These are phyloP conservation scores for Spea multiplicata DNA, from an alignment of 2,113 vertebrate species.

Conservation along the genomic window DNA sequence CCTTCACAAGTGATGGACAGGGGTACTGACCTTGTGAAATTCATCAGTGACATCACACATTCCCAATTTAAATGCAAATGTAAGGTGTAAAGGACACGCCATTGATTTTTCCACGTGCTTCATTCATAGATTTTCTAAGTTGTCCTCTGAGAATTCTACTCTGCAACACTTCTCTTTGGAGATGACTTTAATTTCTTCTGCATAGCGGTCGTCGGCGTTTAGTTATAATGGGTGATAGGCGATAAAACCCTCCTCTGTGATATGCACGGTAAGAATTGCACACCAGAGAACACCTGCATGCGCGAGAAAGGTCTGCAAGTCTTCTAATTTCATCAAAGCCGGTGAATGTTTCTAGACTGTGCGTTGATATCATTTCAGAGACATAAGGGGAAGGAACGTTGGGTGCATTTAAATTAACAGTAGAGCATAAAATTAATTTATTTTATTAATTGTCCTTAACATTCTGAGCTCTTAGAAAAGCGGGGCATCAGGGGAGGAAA, in stretches of 20 bases:
- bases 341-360: background rate
- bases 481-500: no score
- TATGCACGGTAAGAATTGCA: background rate
- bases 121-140: background rate
- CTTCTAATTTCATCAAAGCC: background rate
- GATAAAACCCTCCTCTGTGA: background rate
- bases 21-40: constrained; percentile 8
- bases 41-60: background rate
- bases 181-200: background rate
- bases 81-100: background rate
- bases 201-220: background rate
- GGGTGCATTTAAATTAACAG: no score
- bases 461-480: no score
- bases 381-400: no score
- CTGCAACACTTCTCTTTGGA: background rate
- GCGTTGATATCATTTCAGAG: background rate
- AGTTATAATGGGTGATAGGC: background rate
- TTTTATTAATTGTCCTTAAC: no score
- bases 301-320: background rate
- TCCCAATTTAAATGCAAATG: constrained; percentile 24
- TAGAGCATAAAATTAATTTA: no score
- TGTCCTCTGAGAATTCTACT: background rate
- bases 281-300: background rate
- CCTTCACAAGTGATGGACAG: constrained; percentile 2
- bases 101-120: background rate